Base-by-base conservation (phyloP, 2,797 vertebrate genomes). In the Margarornis squamiger region DNA sequence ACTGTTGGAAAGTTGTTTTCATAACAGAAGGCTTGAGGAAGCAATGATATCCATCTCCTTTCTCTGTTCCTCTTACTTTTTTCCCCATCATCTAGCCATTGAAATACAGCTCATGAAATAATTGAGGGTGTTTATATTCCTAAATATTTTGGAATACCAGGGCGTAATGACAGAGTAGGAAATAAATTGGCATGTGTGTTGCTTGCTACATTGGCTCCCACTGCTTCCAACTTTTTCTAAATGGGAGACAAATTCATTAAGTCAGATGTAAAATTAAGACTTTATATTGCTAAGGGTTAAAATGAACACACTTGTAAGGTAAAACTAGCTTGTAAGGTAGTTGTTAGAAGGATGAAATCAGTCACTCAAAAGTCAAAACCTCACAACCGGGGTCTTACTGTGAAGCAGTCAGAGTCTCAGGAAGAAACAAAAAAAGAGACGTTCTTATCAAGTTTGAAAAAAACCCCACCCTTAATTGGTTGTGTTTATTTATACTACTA, bases 401-500 rank as follows among this genome's bases (percentile, higher is more conserved):
- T 0, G 3, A 65, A 81, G 22, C 7, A 57, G 7, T n/a, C 14
- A 71, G 32, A 86, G 67, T 67, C 27, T 52, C 3, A 63, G 10
- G 6, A 36, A 24, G 24, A n/a, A 66, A 19, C 41, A 9, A 0
- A 20, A 48, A 49, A 41, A 20, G 17, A 23, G 10, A 23, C 24
- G 38, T 55, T 68, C 71, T 41, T 32, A 30, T 68, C 0, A 2
- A 58, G 8, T 46, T 89, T 2, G 5, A 43, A 86, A 85, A 70
- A 18, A 45, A 45, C 0, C 5, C 0, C 7, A 2, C 0, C 4
- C 23, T 41, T 65, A 7, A 0, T 2, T 55, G 43, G 3, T 77
- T 77, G 30, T 70, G 5, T 4, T 36, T 46, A 14, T 62, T 75
- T 88, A 43, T 13, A 34, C 2, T 67, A 23, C 29, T 84, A 21